Conservation (phyloP, 2,888 invertebrate species). For the Achlya flavicornis region DNA sequence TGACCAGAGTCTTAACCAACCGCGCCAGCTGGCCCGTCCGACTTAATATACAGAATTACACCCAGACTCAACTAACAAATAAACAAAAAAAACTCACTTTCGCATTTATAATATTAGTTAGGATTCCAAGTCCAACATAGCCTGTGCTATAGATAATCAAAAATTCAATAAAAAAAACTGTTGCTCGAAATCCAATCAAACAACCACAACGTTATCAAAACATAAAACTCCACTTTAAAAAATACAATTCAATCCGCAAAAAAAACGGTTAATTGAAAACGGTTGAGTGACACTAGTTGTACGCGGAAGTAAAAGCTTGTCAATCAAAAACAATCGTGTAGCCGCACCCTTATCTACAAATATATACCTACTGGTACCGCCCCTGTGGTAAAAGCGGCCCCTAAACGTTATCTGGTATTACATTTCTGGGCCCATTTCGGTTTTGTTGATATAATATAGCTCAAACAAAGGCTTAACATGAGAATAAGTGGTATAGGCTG, state of each 20-base stretch:
- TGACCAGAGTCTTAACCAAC: too few relatives aligned
- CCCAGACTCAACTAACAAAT: too few relatives aligned
- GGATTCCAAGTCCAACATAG: too few relatives aligned
- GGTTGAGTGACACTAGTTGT: constrained; percentile 3
- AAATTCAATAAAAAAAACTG: neutral
- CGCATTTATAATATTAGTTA: too few relatives aligned
- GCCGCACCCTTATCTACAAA: neutral
- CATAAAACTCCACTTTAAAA: neutral
- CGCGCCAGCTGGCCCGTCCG: too few relatives aligned
- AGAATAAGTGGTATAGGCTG: neutral
- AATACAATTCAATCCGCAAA: neutral
- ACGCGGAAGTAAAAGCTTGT: neutral
- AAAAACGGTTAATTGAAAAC: constrained; percentile 3
- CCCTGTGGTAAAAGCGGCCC: neutral
- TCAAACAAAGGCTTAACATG: constrained; percentile 2
- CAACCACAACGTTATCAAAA: neutral
- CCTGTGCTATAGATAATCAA: neutral
- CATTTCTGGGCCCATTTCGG: neutral
- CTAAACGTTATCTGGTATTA: constrained; percentile 10
- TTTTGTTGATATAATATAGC: neutral
- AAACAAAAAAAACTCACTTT: too few relatives aligned
- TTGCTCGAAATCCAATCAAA: neutral
- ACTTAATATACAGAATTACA: too few relatives aligned
- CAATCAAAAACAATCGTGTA: constrained; percentile 2
- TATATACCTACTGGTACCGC: neutral